phyloP scores from a whole-genome alignment of 1,140 invertebrate genomes.

The Metaphire vulgaris region DNA sequence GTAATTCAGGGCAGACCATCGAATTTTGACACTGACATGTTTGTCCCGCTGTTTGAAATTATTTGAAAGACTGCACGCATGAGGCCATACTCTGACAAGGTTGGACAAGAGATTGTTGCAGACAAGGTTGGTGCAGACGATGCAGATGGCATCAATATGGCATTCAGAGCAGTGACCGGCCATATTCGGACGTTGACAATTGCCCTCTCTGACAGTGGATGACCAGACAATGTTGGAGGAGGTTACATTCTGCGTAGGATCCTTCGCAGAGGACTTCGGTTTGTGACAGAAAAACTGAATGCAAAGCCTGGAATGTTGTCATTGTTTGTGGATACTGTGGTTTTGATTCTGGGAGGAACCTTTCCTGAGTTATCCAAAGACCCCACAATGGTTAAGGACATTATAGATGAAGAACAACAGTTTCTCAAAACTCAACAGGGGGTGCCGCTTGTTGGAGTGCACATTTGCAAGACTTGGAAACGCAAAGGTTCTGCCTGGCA shows the following conservation, averaged over 20 bases:
- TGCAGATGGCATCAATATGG: constrained; percentile 92
- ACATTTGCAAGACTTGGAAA: constrained; percentile 76
- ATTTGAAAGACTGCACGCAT: constrained; percentile 81
- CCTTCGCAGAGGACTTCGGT: constrained; percentile 81
- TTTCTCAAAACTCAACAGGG: constrained; percentile 86
- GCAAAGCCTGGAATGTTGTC: constrained; percentile 92
- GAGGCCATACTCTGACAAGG: constrained; percentile 74
- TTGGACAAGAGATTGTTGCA: constrained; percentile 70
- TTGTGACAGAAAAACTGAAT: constrained; percentile 91
- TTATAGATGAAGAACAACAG: constrained; percentile 95
- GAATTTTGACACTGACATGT: constrained; percentile 99
- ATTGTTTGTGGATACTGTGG: constrained; percentile 69
- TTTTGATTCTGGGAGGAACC: constrained; percentile 77
- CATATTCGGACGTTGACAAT: constrained; percentile 95
- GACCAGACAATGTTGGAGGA: constrained; percentile 91
- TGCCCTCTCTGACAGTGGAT: constrained; percentile 90
- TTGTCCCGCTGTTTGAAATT: constrained; percentile 83
- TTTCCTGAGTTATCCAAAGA: constrained; percentile 94
- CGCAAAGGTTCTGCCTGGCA: constrained; percentile 60
- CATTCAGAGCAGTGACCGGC: constrained; percentile 94
- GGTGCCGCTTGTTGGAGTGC: constrained; percentile 80
- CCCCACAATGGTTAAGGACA: constrained; percentile 71
- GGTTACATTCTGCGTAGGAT: constrained; percentile 86
- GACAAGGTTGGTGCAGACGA: constrained; percentile 87
- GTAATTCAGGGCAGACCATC: constrained; percentile 94